These are phyloP conservation scores for Caenorhabditis briggsae DNA, from an alignment of 1,140 invertebrate species.

Conservation along the genomic window DNA sequence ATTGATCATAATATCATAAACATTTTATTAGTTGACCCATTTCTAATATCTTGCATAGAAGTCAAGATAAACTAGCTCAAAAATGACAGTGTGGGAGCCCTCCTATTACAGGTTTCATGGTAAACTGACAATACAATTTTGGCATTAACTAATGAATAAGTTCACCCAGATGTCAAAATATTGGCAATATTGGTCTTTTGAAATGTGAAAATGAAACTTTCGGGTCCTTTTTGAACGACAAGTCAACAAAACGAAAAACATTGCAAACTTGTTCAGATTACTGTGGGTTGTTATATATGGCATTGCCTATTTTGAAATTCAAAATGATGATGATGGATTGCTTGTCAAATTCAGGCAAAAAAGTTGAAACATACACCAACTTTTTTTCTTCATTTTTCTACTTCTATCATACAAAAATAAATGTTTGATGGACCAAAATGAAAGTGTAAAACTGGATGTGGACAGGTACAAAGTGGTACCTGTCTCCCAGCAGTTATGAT, in stretches of 20 bases:
- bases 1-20: too few relatives aligned
- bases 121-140: too few relatives aligned
- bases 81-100: too few relatives aligned
- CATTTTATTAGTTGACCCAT: too few relatives aligned
- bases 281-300: background rate
- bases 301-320: constrained; percentile 13
- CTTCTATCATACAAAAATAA: background rate
- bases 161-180: background rate
- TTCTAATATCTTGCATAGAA: too few relatives aligned
- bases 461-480: background rate
- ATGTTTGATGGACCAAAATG: background rate
- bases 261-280: background rate
- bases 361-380: background rate
- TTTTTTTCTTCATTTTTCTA: background rate
- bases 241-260: background rate
- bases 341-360: constrained; percentile 24
- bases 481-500: background rate
- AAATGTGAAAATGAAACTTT: background rate
- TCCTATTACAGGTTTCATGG: too few relatives aligned
- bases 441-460: background rate
- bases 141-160: too few relatives aligned
- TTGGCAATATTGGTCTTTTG: background rate
- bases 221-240: too few relatives aligned
- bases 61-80: too few relatives aligned
- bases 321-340: constrained; percentile 43